phyloP scores from a whole-genome alignment of 2,797 vertebrate genomes.

The Pseudochirops corinnae region DNA sequence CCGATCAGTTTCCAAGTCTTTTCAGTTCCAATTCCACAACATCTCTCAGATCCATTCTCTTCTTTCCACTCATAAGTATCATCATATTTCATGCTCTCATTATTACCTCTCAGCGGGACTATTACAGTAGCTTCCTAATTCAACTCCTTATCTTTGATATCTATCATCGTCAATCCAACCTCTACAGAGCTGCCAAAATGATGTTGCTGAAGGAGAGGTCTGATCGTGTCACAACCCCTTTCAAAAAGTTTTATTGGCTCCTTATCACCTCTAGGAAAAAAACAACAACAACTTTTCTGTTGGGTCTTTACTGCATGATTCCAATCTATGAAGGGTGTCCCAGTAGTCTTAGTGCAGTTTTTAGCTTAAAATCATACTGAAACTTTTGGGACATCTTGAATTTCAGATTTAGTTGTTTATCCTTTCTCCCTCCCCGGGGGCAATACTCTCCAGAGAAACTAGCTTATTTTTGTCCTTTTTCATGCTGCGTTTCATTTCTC shows the following conservation, averaged over 20 bases:
- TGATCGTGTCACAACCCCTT: neutral
- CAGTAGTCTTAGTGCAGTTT: neutral
- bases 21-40: neutral
- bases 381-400: neutral
- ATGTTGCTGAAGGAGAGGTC: neutral
- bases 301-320: neutral
- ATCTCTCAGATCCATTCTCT: neutral
- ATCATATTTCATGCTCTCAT: neutral
- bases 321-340: neutral
- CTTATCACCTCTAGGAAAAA: neutral
- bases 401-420: neutral
- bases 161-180: neutral
- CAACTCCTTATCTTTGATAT: neutral
- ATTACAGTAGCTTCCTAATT: neutral
- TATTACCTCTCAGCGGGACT: neutral
- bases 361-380: neutral
- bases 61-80: neutral
- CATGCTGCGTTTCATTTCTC: neutral
- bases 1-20: neutral
- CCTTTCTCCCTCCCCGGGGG: neutral
- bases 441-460: neutral
- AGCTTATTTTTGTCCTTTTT: neutral
- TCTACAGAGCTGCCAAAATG: neutral
- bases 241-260: neutral
- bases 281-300: neutral